A percentile compares a stretch with the other conserved stretches of the same genome.
phyloP scores from a whole-genome alignment of 2,113 vertebrate genomes.

The Gadus macrocephalus region DNA sequence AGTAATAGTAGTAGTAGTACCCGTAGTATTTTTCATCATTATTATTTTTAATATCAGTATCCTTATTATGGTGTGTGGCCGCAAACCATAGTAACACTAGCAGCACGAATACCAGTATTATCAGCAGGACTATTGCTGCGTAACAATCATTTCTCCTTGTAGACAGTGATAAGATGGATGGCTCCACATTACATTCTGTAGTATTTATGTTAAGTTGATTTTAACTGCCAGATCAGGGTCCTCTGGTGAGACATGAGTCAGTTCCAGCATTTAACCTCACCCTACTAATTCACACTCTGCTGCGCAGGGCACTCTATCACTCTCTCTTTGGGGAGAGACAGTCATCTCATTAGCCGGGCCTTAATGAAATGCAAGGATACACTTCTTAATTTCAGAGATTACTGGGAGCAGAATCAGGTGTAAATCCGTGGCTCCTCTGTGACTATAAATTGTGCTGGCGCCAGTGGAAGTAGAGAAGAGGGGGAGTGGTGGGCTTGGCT shows the following conservation, averaged over 20 bases:
- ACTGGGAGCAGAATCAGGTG: conserved; percentile 93
- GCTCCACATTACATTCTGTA: conserved; percentile 71
- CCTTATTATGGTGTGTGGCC: no score
- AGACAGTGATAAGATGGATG: no score
- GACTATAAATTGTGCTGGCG: conserved; percentile 52
- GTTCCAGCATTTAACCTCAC: conserved; percentile 99
- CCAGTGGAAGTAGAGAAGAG: conserved; percentile 20
- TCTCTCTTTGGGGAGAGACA: conserved; percentile 96
- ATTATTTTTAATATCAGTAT: no score
- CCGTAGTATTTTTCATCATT: no score
- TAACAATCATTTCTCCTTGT: no score
- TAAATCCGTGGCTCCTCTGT: conserved; percentile 84
- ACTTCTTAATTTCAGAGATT: conserved; percentile 97
- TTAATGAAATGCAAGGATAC: conserved; percentile 99
- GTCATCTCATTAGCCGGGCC: conserved; percentile 97
- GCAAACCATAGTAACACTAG: no score
- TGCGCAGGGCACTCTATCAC: conserved; percentile 94
- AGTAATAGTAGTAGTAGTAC: no score
- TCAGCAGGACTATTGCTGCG: no score
- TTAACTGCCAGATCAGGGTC: conserved; percentile 95
- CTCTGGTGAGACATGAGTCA: conserved; percentile 99
- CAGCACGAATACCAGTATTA: no score
- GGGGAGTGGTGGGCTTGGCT: neutral
- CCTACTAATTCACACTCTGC: conserved; percentile 98
- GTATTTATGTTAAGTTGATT: conserved; percentile 97